phyloP scores from a whole-genome alignment of 2,888 invertebrate genomes.

The Nipponacmea schrenckii region DNA sequence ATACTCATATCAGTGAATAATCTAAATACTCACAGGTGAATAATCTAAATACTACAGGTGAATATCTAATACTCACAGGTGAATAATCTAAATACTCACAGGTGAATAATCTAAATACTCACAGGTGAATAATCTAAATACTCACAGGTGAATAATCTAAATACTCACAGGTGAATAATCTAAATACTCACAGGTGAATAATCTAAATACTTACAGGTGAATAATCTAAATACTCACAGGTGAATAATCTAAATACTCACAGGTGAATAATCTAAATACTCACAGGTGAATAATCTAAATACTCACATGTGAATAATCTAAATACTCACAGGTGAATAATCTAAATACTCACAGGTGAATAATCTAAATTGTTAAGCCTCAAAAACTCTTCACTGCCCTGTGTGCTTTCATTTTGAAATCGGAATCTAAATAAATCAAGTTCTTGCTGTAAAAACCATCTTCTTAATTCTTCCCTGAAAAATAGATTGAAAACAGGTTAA shows the following conservation, averaged over 20 bases:
- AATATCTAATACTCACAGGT: slow-evolving; percentile 55
- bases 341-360: slow-evolving; percentile 57
- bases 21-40: slow-evolving; percentile 54
- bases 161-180: slow-evolving; percentile 60
- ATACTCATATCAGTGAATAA: too few relatives aligned
- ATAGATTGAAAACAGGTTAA: slow-evolving; percentile 53
- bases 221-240: slow-evolving; percentile 56
- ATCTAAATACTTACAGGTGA: too few relatives aligned
- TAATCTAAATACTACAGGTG: slow-evolving; percentile 62
- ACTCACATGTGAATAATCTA: too few relatives aligned
- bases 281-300: slow-evolving; percentile 61
- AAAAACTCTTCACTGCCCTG: slow-evolving; percentile 53
- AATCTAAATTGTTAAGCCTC: slow-evolving; percentile 53
- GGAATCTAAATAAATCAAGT: slow-evolving; percentile 84
- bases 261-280: slow-evolving; percentile 58
- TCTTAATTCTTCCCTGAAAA: slow-evolving; percentile 78
- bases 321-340: slow-evolving; percentile 58
- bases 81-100: slow-evolving; percentile 60
- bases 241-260: slow-evolving; percentile 60
- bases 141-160: slow-evolving; percentile 60
- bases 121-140: slow-evolving; percentile 61
- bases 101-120: slow-evolving; percentile 58
- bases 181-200: slow-evolving; percentile 60
- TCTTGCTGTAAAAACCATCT: slow-evolving; percentile 91
- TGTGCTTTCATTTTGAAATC: slow-evolving; percentile 60